A percentile compares a stretch with the other conserved stretches of the same genome.
These are phyloP conservation scores for Brotula barbata DNA, from an alignment of 2,797 vertebrate species.

Conservation along the genomic window DNA sequence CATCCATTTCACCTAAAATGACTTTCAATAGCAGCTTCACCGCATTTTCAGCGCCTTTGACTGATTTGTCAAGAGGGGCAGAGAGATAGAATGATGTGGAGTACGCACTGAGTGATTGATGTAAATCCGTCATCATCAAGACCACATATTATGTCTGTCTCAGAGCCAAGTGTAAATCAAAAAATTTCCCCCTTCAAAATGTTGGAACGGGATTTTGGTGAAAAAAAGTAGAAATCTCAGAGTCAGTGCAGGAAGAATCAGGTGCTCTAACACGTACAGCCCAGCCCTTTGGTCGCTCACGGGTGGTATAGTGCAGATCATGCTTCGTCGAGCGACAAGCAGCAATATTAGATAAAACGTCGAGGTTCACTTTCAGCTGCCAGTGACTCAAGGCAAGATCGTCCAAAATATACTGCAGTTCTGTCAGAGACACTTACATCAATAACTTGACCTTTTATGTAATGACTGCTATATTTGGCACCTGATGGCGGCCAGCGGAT, in stretches of 20 bases:
- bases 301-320: constrained; percentile 15
- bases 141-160: constrained; percentile 34
- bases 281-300: too few relatives aligned
- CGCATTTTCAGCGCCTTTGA: constrained; percentile 22
- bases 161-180: constrained; percentile 36
- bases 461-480: too few relatives aligned
- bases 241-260: constrained; percentile 13
- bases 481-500: too few relatives aligned
- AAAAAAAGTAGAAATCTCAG: constrained; percentile 24
- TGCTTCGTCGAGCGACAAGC: constrained; percentile 16
- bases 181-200: constrained; percentile 19
- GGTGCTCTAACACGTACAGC: constrained; percentile 8
- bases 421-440: too few relatives aligned
- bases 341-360: not conserved
- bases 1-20: constrained; percentile 21
- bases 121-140: constrained; percentile 27
- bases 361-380: not conserved
- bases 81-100: too few relatives aligned
- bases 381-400: not conserved
- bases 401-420: not conserved
- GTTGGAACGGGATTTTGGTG: constrained; percentile 21
- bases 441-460: too few relatives aligned
- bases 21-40: constrained; percentile 12
- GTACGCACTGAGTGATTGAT: constrained; percentile 5
- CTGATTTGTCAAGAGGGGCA: constrained; percentile 12